These are phyloP conservation scores for Asteroscopus sphinx DNA, from an alignment of 2,888 invertebrate species.

Conservation along the genomic window DNA sequence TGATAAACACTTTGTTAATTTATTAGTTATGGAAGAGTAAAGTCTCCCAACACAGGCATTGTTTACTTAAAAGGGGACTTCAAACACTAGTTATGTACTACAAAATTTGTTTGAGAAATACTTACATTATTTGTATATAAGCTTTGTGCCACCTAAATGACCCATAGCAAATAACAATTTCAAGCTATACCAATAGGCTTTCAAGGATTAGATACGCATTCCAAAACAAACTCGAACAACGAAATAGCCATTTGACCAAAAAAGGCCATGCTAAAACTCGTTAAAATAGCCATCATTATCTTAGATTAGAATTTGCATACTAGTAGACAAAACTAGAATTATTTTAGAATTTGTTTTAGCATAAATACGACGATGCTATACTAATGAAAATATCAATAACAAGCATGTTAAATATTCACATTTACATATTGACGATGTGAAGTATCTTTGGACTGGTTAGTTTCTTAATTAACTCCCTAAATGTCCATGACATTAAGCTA, in stretches of 20 bases:
- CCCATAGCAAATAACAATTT: constrained; percentile 28
- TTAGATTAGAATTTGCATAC: constrained; percentile 19
- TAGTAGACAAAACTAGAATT: not conserved
- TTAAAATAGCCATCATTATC: not conserved
- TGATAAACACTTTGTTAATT: too few species aligned
- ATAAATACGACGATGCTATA: not conserved
- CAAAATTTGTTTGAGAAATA: too few species aligned
- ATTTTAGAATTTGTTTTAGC: constrained; percentile 1
- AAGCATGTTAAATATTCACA: constrained; percentile 20
- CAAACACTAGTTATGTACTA: too few species aligned
- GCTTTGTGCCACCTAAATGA: constrained; percentile 17
- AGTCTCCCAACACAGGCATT: too few species aligned
- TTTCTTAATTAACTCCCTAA: constrained; percentile 28
- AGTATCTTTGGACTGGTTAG: constrained; percentile 12
- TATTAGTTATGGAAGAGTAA: too few species aligned
- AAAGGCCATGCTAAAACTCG: constrained; percentile 6
- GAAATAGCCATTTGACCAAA: constrained; percentile 13
- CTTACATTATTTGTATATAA: too few species aligned
- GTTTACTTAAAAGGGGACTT: too few species aligned
- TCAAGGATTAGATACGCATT: constrained; percentile 32
- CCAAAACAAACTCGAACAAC: constrained; percentile 16
- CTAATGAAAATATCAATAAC: constrained; percentile 32
- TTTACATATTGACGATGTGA: constrained; percentile 32
- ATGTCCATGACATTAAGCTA: too few species aligned
- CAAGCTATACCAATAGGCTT: constrained; percentile 15